Evolutionary conservation across 2,888 invertebrate species (phyloP).

Genomic region (Tipula helvola): DNA sequence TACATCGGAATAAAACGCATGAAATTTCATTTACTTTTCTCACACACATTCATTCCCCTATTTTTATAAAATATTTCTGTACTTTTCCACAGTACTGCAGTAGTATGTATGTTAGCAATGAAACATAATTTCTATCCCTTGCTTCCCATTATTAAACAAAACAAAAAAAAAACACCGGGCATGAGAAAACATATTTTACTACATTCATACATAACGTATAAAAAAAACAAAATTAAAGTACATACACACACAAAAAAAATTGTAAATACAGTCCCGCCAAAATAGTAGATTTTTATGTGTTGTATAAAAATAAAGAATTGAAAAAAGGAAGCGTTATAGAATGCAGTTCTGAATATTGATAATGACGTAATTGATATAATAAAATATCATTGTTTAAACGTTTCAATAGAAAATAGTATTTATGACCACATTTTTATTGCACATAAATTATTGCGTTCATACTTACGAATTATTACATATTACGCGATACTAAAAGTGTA

Average conservation of each 20-base stretch:
- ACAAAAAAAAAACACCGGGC: neutral
- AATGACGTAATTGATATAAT: neutral
- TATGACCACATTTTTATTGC: neutral
- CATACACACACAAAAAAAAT: neutral
- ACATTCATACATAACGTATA: neutral
- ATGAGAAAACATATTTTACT: neutral
- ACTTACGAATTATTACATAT: neutral
- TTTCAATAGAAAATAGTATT: neutral
- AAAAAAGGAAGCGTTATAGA: neutral
- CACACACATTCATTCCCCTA: conserved; percentile 4
- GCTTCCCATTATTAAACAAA: neutral
- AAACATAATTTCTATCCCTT: neutral
- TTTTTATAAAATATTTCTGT: neutral
- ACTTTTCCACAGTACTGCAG: neutral
- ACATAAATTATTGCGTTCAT: neutral
- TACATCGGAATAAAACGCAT: neutral
- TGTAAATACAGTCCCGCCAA: conserved; percentile 21
- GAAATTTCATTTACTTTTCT: neutral
- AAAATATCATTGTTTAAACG: neutral
- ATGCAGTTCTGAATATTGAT: neutral
- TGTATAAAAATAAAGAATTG: neutral
- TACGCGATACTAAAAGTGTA: neutral
- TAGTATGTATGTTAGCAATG: neutral
- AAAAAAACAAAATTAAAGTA: neutral
- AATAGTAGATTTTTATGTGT: conserved; percentile 9